Percentiles rank a stretch among this genome's conserved stretches.
Conservation (phyloP, 2,113 vertebrate genomes). For the Eudyptes chrysolophus region DNA sequence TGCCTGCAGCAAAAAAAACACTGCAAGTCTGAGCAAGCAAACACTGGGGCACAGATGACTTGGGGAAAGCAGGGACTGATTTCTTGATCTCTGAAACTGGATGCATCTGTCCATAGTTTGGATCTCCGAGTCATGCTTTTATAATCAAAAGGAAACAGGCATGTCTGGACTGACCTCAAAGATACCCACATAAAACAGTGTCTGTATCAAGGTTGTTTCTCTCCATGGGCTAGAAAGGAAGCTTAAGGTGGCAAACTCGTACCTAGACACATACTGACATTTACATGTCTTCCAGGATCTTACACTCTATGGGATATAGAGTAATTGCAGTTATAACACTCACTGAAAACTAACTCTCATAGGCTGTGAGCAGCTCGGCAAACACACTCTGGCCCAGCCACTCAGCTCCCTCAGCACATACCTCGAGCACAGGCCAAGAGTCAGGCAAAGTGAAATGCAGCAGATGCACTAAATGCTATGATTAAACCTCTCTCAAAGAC, state of each 20-base stretch:
- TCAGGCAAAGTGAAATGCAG: background rate
- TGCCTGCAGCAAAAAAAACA: background rate
- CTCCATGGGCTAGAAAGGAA: background rate
- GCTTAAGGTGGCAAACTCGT: background rate
- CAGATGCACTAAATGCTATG: background rate
- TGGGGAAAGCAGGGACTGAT: background rate
- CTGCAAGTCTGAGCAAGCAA: background rate
- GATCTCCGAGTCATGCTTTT: background rate
- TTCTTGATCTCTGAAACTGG: background rate
- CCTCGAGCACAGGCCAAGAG: background rate
- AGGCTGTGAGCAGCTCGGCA: background rate
- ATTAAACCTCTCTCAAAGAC: background rate
- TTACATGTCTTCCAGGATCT: background rate
- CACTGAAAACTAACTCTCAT: too few relatives aligned
- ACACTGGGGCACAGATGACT: background rate
- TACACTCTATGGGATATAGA: background rate
- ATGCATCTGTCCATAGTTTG: background rate
- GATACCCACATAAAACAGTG: background rate
- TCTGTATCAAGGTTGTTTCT: background rate
- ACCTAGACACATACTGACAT: background rate
- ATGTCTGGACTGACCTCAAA: background rate
- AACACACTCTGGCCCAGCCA: rapidly evolving
- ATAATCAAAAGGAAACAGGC: background rate
- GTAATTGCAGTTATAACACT: too few relatives aligned
- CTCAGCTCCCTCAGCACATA: background rate